These are phyloP conservation scores for Lissocephala sabroskyi DNA, from an alignment of 2,888 invertebrate species.

Conservation along the genomic window DNA sequence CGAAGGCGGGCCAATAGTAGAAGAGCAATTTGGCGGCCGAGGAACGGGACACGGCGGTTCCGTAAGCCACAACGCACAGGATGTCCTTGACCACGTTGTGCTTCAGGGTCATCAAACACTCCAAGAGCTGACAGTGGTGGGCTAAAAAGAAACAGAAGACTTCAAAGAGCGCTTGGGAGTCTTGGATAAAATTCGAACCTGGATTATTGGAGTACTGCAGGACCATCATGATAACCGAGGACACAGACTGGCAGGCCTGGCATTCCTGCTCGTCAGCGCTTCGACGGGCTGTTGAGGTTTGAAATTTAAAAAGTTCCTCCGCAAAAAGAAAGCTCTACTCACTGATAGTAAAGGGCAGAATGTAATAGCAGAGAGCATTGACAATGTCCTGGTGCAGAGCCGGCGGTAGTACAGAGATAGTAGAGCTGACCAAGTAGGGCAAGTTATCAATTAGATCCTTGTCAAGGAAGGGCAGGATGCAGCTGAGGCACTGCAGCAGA, in stretches of 20 bases:
- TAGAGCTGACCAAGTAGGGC: slow-evolving; percentile 94
- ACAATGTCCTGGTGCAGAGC: slow-evolving; percentile 95
- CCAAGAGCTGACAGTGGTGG: slow-evolving; percentile 96
- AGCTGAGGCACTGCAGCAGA: slow-evolving; percentile 93
- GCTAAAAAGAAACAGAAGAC: slow-evolving; percentile 75
- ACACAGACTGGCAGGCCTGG: slow-evolving; percentile 87
- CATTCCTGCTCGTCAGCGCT: slow-evolving; percentile 82
- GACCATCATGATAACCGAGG: slow-evolving; percentile 97
- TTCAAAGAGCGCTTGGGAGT: too few species aligned
- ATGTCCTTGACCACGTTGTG: slow-evolving; percentile 93
- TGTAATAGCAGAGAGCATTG: slow-evolving; percentile 94
- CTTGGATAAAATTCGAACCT: slow-evolving; percentile 77
- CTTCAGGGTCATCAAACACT: slow-evolving; percentile 96
- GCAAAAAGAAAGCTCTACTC: slow-evolving; percentile 74
- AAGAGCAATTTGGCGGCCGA: slow-evolving; percentile 97
- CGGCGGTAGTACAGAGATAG: slow-evolving; percentile 92
- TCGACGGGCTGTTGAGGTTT: slow-evolving; percentile 82
- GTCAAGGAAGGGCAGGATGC: slow-evolving; percentile 95
- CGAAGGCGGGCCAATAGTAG: slow-evolving; percentile 99
- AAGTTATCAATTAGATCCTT: slow-evolving; percentile 96
- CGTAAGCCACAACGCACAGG: slow-evolving; percentile 96
- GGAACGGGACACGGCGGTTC: slow-evolving; percentile 93
- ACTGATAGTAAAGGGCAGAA: slow-evolving; percentile 96
- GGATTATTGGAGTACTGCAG: slow-evolving; percentile 96
- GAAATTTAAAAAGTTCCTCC: too few species aligned